Conservation (phyloP, 1,140 invertebrate species). For the Drosophila ohnishii region DNA sequence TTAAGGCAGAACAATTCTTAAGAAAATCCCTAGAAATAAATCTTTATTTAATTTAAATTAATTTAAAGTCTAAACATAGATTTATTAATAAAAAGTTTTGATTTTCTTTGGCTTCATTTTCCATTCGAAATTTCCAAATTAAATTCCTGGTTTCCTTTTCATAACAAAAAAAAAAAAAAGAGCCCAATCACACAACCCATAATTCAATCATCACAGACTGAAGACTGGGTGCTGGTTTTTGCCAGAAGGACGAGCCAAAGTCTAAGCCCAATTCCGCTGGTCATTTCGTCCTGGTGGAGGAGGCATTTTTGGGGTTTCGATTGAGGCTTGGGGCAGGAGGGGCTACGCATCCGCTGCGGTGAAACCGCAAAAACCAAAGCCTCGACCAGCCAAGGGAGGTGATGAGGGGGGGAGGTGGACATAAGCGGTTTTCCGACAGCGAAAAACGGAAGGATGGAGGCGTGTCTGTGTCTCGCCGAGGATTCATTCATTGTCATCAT, state of each 20-base stretch:
- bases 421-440: conserved; percentile 26
- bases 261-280: conserved; percentile 27
- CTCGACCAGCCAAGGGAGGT: conserved; percentile 47
- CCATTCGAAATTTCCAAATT: too few relatives aligned
- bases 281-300: conserved; percentile 8
- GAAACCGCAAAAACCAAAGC: conserved; percentile 82
- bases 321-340: background rate
- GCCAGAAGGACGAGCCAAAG: background rate
- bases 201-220: conserved; percentile 32
- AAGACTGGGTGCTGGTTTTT: conserved; percentile 3
- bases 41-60: too few relatives aligned
- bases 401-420: background rate
- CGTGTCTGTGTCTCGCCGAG: conserved; percentile 26
- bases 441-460: background rate
- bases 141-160: background rate
- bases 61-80: too few relatives aligned
- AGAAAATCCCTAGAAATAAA: background rate
- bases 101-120: background rate
- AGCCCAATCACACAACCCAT: conserved; percentile 22
- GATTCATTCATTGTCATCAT: conserved; percentile 72
- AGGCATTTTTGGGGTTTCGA: conserved; percentile 11
- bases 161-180: background rate
- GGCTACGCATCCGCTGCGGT: conserved; percentile 67
- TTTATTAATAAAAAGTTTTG: background rate
- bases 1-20: background rate